Base-by-base conservation (phyloP, 2,113 vertebrate genomes). In the Sorex araneus region DNA sequence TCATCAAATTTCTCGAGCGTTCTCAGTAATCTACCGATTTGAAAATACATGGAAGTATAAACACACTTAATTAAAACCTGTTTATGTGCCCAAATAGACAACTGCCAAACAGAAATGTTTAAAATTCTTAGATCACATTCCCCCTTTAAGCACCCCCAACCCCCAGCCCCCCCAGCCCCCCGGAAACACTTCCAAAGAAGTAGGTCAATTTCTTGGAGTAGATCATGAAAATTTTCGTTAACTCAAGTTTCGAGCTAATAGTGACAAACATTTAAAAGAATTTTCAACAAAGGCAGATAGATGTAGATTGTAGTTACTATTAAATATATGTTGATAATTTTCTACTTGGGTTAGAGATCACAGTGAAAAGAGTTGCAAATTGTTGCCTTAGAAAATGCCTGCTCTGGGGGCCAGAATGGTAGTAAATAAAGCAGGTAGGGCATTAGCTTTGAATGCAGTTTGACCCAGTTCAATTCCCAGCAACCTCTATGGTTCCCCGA, bases 21-120 rank as follows among this genome's bases (percentile, higher is more conserved):
- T n/a, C n/a, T n/a, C n/a, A n/a, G 63, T 34, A 54, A 7, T 27
- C 40, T 71, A 1, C 15, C 11, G 10, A 36, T 84, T 50, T 71
- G 47, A 15, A 60, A 78, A 1, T 54, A 92, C 60, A 34, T 86
- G 25, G 36, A 80, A 78, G 64, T 47, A 73, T 71, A 32, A 32
- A 47, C n/a, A 66, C 66, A 12, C 45, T 69, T 87, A 23, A 7
- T 78, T 27, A 83, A 86, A 86, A 57, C 70, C n/a, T 76, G 92
- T 70, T 79, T 28, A 21, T 27, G 25, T 13, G 81, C 54, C 71
- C 80, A 67, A 92, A 60, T 8, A 30, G 28, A 50, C 67, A 54
- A 63, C 66, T 69, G 11, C 16, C 9, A 67, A 11, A 12, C 10
- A 36, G 34, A 86, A 54, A 80, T 67, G 23, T 64, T 92, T 90